Percentiles rank a stretch among this genome's conserved stretches.
These are phyloP conservation scores for Philaenus spumarius DNA, from an alignment of 1,140 invertebrate genomes.

Conservation along the genomic window DNA sequence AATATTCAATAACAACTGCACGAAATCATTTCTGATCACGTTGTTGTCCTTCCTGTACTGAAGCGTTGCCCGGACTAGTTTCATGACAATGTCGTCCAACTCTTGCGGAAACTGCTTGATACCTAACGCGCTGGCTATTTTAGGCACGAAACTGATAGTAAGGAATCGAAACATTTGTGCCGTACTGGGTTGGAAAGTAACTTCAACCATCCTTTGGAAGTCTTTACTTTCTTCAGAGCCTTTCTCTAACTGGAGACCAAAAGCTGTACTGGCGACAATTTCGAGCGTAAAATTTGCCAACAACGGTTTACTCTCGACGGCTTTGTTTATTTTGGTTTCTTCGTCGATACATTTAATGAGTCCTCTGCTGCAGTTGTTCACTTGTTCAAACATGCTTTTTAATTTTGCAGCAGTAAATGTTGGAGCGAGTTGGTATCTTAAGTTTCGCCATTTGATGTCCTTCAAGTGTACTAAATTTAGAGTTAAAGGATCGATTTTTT, in stretches of 20 bases:
- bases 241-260: constrained; percentile 30
- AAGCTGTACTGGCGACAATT: constrained; percentile 30
- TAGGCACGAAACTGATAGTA: background rate
- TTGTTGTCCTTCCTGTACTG: constrained; percentile 28
- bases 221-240: background rate
- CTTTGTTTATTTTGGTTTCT: constrained; percentile 13
- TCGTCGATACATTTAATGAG: constrained; percentile 24
- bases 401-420: constrained; percentile 45
- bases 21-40: constrained; percentile 37
- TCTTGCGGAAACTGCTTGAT: constrained; percentile 16
- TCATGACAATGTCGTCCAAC: constrained; percentile 31
- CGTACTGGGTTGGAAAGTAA: background rate
- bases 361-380: constrained; percentile 30
- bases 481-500: constrained; percentile 29
- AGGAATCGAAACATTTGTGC: background rate
- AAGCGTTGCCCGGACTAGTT: constrained; percentile 28
- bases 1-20: constrained; percentile 26
- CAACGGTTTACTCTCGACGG: constrained; percentile 23
- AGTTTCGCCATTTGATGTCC: constrained; percentile 22
- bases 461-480: constrained; percentile 2
- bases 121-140: background rate
- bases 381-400: constrained; percentile 43
- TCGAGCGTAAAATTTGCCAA: constrained; percentile 24
- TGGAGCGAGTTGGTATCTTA: constrained; percentile 38
- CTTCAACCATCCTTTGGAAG: background rate